Base-by-base conservation (phyloP, 2,113 vertebrate genomes). In the Numenius arquata region DNA sequence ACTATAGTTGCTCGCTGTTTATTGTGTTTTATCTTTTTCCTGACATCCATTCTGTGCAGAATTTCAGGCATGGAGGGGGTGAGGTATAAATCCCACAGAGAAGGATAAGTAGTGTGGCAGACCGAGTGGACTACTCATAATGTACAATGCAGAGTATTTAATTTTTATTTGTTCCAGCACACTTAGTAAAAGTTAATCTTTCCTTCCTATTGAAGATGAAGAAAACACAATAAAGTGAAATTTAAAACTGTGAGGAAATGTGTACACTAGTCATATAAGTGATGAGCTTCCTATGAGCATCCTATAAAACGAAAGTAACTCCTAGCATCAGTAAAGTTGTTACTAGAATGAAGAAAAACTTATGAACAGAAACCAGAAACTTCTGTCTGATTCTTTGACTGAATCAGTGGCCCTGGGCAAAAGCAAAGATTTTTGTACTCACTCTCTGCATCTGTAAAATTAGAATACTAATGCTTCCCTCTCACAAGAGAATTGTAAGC, bases 1-100 rank as follows among this genome's bases (percentile, higher is more conserved):
- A 16, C 9, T 38, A 19, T 0, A 0, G 4, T 18, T 67, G 4
- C 6, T 78, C 5, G 2, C 3, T 20, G 0, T 13, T 56, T 74
- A 14, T 45, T 79, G 1, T 19, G 11, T 83, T 80, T 85, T 62
- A 2, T 43, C 5, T 67, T 88, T 89, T 89, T 30, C 8, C 21
- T 82, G n/a, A 34, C 18, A 14, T 38, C 21, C 1, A 1, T 62
- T 70, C 29, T 52, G 36, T 48, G 22, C 11, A 83, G 21, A 72
- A 61, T 72, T 93, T 80, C 36, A 83, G 36, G 11, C 25, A 20
- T 34, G 34, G 3, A 3, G 4, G 2, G 9, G 6, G 1, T 61
- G 27, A 79, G 12, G 5, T 62, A 76, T 32, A 53, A 88, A 68
- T 65, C 16, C 56, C 21, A 30, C 20, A 53, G 13, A 53, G 43